Percentiles rank a stretch among this genome's conserved stretches.
Conservation (phyloP, 2,797 vertebrate species). For the Lophura swinhoii region DNA sequence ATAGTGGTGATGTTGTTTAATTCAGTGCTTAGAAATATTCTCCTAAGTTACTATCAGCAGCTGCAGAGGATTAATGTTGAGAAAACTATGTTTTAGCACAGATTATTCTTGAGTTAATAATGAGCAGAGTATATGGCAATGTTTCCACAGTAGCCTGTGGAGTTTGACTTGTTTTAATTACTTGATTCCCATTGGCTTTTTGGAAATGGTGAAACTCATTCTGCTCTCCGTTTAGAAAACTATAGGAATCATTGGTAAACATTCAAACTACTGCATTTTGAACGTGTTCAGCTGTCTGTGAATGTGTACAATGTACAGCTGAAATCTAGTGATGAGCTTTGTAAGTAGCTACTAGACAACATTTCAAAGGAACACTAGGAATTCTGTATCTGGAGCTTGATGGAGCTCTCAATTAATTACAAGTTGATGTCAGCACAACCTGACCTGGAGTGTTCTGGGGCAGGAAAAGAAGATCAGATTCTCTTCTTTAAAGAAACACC, state of each 20-base stretch:
- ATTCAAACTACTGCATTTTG: background rate
- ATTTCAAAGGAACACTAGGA: background rate
- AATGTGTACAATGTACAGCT: fast-evolving
- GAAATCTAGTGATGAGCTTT: background rate
- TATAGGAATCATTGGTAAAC: background rate
- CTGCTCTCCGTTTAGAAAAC: background rate
- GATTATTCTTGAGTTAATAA: background rate
- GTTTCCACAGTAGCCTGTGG: background rate
- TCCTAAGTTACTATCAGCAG: background rate
- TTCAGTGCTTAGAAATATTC: background rate
- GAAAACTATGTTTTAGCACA: background rate
- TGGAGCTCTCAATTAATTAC: background rate
- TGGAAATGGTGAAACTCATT: background rate
- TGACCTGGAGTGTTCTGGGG: constrained; percentile 16
- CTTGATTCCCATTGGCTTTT: background rate
- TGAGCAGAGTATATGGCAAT: background rate
- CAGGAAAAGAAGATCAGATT: background rate
- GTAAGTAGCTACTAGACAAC: background rate
- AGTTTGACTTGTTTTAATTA: background rate
- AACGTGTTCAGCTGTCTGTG: background rate
- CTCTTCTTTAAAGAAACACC: background rate
- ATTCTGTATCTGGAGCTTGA: background rate
- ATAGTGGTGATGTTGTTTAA: background rate
- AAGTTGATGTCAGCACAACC: background rate
- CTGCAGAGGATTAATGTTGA: background rate